These are phyloP conservation scores for Spodoptera picta DNA, from an alignment of 2,888 invertebrate genomes.

Conservation along the genomic window DNA sequence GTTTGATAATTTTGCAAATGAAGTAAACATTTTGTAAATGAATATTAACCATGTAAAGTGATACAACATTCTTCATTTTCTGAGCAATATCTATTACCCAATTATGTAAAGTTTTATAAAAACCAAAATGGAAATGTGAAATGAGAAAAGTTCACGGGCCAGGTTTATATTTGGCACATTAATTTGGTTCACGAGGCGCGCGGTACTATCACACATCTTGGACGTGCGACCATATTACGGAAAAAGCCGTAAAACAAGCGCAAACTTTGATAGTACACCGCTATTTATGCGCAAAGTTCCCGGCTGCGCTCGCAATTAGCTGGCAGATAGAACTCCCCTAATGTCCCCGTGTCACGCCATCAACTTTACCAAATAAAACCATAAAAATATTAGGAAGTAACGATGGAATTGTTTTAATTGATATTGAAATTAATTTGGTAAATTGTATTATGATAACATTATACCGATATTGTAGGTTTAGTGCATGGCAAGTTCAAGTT, in stretches of 20 bases:
- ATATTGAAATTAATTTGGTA: background rate
- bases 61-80: too few relatives aligned
- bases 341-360: constrained; percentile 47
- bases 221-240: constrained; percentile 28
- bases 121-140: background rate
- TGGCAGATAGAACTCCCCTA: constrained; percentile 45
- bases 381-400: constrained; percentile 22
- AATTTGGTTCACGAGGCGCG: constrained; percentile 2
- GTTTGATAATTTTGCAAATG: too few relatives aligned
- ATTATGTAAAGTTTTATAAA: too few relatives aligned
- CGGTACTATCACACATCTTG: constrained; percentile 21
- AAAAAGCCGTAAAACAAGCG: constrained; percentile 38
- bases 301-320: constrained; percentile 47
- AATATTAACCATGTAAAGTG: too few relatives aligned
- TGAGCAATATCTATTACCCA: too few relatives aligned
- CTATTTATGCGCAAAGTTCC: constrained; percentile 57
- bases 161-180: constrained; percentile 20
- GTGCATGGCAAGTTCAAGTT: too few relatives aligned
- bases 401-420: constrained; percentile 15
- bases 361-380: constrained; percentile 36
- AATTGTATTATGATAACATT: too few relatives aligned
- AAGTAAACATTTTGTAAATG: too few relatives aligned
- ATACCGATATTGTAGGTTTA: too few relatives aligned
- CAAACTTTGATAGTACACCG: constrained; percentile 50
- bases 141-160: constrained; percentile 17